Percentiles rank a stretch among this genome's conserved stretches.
phyloP scores from a whole-genome alignment of 2,797 vertebrate genomes.

The Tolypeutes matacus region DNA sequence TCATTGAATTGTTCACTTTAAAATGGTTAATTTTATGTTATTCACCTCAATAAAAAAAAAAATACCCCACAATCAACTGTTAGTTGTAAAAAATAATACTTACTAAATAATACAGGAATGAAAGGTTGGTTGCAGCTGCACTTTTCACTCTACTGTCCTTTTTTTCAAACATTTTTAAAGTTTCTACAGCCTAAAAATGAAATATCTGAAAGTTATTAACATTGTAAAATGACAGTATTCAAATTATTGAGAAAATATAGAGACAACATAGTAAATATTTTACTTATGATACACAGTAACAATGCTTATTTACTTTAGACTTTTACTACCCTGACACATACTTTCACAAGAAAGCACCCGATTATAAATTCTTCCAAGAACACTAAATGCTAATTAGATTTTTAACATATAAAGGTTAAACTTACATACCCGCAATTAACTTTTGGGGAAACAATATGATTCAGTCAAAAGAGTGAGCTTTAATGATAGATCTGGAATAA shows the following conservation, averaged over 20 bases:
- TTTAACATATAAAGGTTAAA: neutral
- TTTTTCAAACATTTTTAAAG: slow-evolving; percentile 98
- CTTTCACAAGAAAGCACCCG: neutral
- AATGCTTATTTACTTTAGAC: neutral
- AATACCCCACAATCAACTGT: neutral
- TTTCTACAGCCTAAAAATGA: slow-evolving; percentile 94
- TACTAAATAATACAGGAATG: slow-evolving; percentile 97
- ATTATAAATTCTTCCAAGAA: neutral
- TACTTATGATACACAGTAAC: neutral
- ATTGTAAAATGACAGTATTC: slow-evolving; percentile 12
- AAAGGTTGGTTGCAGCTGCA: slow-evolving; percentile 97
- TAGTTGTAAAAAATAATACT: slow-evolving; percentile 78
- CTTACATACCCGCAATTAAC: neutral
- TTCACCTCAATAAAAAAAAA: neutral
- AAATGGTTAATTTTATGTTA: neutral
- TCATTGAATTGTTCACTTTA: neutral
- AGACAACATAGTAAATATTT: neutral
- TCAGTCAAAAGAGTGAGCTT: neutral
- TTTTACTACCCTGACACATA: neutral
- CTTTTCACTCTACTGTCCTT: slow-evolving; percentile 98
- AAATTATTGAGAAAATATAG: slow-evolving; percentile 35
- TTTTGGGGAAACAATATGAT: neutral
- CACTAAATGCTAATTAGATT: neutral
- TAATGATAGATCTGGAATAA: neutral
- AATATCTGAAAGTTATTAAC: slow-evolving; percentile 75